These are phyloP conservation scores for Myrmecobius fasciatus DNA, from an alignment of 2,113 vertebrate genomes.

Conservation along the genomic window DNA sequence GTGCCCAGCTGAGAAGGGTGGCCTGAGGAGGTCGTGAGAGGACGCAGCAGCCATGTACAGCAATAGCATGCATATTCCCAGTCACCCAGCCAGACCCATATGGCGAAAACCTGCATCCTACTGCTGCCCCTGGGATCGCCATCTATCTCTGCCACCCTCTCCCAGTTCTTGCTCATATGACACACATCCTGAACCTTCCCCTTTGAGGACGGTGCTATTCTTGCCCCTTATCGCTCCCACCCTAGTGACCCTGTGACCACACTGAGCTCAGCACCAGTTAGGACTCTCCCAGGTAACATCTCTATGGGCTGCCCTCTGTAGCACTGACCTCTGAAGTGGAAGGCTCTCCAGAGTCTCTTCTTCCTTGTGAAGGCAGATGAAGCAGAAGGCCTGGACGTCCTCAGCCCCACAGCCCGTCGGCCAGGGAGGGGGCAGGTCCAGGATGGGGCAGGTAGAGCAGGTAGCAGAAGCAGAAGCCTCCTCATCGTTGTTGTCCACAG, in stretches of 20 bases:
- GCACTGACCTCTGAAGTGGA: conserved; percentile 84
- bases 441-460: conserved; percentile 42
- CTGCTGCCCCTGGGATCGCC: background rate
- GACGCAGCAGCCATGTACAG: background rate
- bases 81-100: background rate
- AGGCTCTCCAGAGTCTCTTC: conserved; percentile 83
- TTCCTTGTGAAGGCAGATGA: conserved; percentile 84
- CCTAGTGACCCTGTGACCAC: background rate
- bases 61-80: background rate
- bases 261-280: background rate
- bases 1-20: background rate
- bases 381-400: conserved; percentile 84
- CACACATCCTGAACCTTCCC: background rate
- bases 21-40: no score
- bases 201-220: background rate
- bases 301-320: background rate
- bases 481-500: conserved; percentile 40
- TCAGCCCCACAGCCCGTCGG: background rate
- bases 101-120: background rate
- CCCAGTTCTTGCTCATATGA: background rate
- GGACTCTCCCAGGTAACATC: background rate
- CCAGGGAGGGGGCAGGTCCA: conserved; percentile 60
- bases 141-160: background rate
- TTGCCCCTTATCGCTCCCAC: background rate
- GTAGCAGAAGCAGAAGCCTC: conserved; percentile 24